Evolutionary conservation across 2,888 invertebrate species (phyloP).

Genomic region (Machimus rusticus): DNA sequence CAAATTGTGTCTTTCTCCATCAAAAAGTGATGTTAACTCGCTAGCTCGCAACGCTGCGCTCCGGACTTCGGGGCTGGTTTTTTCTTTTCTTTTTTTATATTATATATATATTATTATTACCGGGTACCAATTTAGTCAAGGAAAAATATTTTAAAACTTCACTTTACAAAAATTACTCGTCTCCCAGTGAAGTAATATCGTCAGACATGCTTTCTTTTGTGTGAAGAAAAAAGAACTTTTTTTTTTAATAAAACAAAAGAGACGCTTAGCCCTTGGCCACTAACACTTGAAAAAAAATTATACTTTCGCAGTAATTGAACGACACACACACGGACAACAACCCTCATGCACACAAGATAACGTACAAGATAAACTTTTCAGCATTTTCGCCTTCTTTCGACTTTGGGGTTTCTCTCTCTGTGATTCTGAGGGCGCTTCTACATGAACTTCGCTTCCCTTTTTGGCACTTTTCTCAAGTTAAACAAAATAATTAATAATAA

Average conservation of each 20-base stretch:
- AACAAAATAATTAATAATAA: background rate
- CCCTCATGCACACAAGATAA: conserved; percentile 45
- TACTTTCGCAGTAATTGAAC: conserved; percentile 45
- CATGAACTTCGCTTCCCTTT: background rate
- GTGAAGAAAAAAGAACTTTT: conserved; percentile 34
- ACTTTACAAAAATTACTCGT: background rate
- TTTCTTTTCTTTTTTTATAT: background rate
- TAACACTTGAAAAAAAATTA: conserved; percentile 49
- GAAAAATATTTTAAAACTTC: background rate
- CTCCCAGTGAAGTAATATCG: conserved; percentile 47
- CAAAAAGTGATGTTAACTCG: conserved; percentile 27
- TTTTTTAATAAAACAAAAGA: conserved; percentile 52
- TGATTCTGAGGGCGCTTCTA: background rate
- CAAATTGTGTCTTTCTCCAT: conserved; percentile 48
- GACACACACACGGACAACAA: conserved; percentile 42
- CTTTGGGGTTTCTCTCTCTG: background rate
- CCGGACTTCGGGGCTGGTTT: background rate
- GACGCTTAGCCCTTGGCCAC: conserved; percentile 58
- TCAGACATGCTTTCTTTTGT: conserved; percentile 47
- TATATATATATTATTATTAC: background rate
- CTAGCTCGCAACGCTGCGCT: background rate
- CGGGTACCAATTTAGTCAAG: background rate
- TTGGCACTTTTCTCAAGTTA: background rate
- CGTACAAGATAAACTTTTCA: conserved; percentile 48
- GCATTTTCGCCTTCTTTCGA: conserved; percentile 40